These are phyloP conservation scores for Poecile montanus DNA, from an alignment of 2,797 vertebrate genomes.

Conservation along the genomic window DNA sequence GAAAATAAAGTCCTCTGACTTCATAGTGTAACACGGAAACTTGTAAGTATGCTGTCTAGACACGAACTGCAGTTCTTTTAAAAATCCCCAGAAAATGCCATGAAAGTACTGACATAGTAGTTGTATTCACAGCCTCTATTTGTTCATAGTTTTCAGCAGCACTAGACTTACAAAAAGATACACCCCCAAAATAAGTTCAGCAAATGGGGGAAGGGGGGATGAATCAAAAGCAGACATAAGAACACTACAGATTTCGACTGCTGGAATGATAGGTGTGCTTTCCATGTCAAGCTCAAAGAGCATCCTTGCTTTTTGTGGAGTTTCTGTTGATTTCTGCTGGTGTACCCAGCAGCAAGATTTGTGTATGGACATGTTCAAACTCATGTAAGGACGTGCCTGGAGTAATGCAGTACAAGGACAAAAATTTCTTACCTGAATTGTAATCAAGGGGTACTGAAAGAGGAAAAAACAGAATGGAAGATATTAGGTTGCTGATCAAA, in stretches of 20 bases:
- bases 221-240: background rate
- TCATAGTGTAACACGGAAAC: background rate
- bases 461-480: background rate
- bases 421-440: slow-evolving; percentile 71
- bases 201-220: background rate
- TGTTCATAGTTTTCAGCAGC: background rate
- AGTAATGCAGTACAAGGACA: background rate
- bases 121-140: background rate
- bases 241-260: background rate
- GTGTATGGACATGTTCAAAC: background rate
- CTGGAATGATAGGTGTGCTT: background rate
- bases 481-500: background rate
- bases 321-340: background rate
- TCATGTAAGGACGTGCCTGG: fast-evolving
- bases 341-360: background rate
- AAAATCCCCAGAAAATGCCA: background rate
- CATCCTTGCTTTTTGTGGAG: background rate
- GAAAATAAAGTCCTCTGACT: background rate
- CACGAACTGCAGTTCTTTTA: background rate
- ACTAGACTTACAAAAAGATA: background rate
- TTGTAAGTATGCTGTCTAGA: background rate
- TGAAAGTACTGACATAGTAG: background rate
- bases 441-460: slow-evolving; percentile 71
- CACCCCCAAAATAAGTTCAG: background rate
- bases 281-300: background rate